Evolutionary conservation across 1,140 invertebrate species (phyloP).

Genomic region (Asobara japonica): DNA sequence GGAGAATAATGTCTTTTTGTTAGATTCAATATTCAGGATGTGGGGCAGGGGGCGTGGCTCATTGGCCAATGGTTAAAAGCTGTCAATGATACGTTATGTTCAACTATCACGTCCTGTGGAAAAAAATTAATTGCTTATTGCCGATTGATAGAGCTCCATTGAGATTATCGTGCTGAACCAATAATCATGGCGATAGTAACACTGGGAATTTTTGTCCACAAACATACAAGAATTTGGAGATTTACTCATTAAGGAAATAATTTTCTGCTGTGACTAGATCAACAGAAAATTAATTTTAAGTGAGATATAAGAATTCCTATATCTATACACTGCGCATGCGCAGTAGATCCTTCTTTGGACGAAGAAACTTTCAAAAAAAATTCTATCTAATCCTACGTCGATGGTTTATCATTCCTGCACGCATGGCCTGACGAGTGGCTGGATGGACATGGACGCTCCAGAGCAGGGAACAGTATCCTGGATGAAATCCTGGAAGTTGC

Average conservation of each 20-base stretch:
- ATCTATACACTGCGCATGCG: too few relatives aligned
- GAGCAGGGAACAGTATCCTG: slow-evolving; percentile 68
- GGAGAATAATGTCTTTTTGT: not conserved
- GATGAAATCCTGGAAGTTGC: slow-evolving; percentile 74
- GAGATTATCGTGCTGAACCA: not conserved
- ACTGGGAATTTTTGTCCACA: not conserved
- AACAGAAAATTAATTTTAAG: not conserved
- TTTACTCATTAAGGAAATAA: not conserved
- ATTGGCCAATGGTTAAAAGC: not conserved
- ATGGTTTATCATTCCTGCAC: slow-evolving; percentile 38
- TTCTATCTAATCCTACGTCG: not conserved
- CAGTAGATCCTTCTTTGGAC: too few relatives aligned
- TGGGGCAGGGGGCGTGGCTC: not conserved
- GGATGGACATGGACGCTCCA: slow-evolving; percentile 66
- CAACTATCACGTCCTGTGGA: not conserved
- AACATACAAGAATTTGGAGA: not conserved
- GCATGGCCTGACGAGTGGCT: slow-evolving; percentile 63
- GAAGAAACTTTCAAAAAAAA: too few relatives aligned
- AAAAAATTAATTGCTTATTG: not conserved
- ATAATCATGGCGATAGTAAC: too few relatives aligned
- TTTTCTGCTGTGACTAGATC: not conserved
- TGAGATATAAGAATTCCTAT: too few relatives aligned
- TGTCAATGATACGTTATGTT: not conserved
- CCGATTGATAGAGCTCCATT: not conserved
- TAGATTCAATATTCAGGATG: not conserved